Evolutionary conservation across 2,113 vertebrate species (phyloP).

Genomic region (Nyctereutes procyonoides): DNA sequence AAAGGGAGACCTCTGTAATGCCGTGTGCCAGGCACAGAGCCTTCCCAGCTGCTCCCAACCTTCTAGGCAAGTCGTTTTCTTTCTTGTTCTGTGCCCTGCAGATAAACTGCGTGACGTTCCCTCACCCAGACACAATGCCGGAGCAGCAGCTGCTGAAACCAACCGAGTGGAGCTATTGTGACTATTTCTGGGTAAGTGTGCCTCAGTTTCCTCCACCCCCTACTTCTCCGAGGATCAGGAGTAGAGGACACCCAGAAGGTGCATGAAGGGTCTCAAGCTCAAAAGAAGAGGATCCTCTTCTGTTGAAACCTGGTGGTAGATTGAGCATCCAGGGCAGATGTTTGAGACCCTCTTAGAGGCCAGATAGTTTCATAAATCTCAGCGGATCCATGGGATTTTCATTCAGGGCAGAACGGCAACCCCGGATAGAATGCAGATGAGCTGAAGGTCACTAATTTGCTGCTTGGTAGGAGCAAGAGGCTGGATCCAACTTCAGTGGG

Average conservation of each 20-base stretch:
- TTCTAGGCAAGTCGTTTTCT: not conserved
- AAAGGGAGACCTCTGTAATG: not conserved
- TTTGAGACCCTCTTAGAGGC: not conserved
- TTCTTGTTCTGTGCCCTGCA: conserved; percentile 78
- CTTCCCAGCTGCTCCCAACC: not conserved
- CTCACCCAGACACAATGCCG: conserved; percentile 90
- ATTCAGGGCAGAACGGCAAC: fast-evolving
- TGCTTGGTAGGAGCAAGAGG: not conserved
- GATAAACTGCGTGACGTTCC: conserved; percentile 98
- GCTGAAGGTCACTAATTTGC: fast-evolving
- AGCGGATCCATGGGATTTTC: not conserved
- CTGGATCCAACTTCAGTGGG: not conserved
- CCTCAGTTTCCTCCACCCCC: not conserved
- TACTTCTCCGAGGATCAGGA: fast-evolving
- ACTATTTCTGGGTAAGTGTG: conserved; percentile 97
- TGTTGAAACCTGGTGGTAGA: not conserved
- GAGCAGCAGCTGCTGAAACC: conserved; percentile 98
- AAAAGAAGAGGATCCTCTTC: not conserved
- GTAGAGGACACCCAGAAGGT: not conserved
- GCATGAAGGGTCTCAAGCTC: not conserved
- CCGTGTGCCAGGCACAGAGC: fast-evolving
- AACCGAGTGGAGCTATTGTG: conserved; percentile 98
- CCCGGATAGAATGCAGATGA: not conserved
- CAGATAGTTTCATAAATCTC: not conserved
- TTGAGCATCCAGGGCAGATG: not conserved